These are phyloP conservation scores for Bombus pyrosoma DNA, from an alignment of 1,140 invertebrate genomes.

Conservation along the genomic window DNA sequence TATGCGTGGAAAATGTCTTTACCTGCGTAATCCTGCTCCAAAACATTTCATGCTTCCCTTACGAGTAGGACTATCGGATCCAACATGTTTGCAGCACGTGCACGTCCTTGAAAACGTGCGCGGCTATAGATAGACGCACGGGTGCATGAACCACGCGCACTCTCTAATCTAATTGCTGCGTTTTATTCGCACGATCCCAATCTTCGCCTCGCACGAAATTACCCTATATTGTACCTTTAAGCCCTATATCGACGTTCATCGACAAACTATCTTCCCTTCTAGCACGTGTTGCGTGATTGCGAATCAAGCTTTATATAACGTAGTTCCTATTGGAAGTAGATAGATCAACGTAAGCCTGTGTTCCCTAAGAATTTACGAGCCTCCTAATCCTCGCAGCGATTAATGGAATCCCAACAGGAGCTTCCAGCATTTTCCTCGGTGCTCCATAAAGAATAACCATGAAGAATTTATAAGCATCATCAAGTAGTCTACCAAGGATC, in stretches of 20 bases:
- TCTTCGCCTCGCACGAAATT: background rate
- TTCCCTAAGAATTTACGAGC: background rate
- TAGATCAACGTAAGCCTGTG: background rate
- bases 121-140: background rate
- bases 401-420: background rate
- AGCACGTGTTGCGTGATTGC: background rate
- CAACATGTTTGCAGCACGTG: conserved; percentile 3
- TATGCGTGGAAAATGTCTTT: background rate
- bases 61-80: background rate
- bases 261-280: too few relatives aligned
- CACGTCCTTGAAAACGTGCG: conserved; percentile 19
- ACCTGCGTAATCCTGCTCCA: background rate
- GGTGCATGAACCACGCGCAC: conserved; percentile 32
- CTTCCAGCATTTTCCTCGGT: background rate
- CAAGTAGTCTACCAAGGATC: background rate
- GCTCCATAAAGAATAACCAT: too few relatives aligned
- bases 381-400: background rate
- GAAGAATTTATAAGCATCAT: background rate
- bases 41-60: background rate
- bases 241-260: too few relatives aligned
- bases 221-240: background rate
- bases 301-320: conserved; percentile 4
- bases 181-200: background rate
- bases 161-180: background rate
- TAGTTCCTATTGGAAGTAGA: background rate